Base-by-base conservation (phyloP, 2,797 vertebrate genomes). In the Tragelaphus eurycerus region DNA sequence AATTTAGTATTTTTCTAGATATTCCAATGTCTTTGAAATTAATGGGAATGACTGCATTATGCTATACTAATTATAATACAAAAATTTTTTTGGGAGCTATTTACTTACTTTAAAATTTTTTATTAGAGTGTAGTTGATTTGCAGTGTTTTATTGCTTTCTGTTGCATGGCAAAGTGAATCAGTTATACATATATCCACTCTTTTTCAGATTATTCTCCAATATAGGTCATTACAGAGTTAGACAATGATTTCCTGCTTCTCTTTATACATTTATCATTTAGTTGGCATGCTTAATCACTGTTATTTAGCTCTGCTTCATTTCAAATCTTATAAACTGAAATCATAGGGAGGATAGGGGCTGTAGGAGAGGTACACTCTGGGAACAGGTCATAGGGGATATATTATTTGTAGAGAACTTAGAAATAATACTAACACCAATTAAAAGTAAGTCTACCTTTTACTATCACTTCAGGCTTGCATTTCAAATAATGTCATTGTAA, bases 1-100 rank as follows among this genome's bases (percentile, higher is more conserved):
- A 11, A 21, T 67, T 67, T 67, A 95, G 60, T 76, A 54, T 3
- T 93, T 95, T 88, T 95, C 90, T 90, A 89, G 82, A 84, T 76
- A 46, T 10, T 52, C 43, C 43, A 88, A 52, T 74, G 11, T 79
- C 64, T 60, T 97, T 79, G 93, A 67, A 95, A 89, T 74, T 27
- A 88, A 84, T 93, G 4, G 4, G 16, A 93, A 85, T 76, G 52
- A 64, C 34, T 92, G n/a, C 50, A 82, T 88, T 95, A 85, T 91
- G 38, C 43, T 86, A 43, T 17, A 60, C 17, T 46, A 89, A 82
- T 59, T 55, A 54, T 59, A 85, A 93, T 52, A 86, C 9, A 86
- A 93, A 95, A 34, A 21, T 11, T 5, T 59, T 17, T 62, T 34
- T 67, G 34, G 64, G 64, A 67, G n/a, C 64, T 67, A n/a, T 64